Base-by-base conservation (phyloP, 2,888 invertebrate species). In the Ophion ellenae region DNA sequence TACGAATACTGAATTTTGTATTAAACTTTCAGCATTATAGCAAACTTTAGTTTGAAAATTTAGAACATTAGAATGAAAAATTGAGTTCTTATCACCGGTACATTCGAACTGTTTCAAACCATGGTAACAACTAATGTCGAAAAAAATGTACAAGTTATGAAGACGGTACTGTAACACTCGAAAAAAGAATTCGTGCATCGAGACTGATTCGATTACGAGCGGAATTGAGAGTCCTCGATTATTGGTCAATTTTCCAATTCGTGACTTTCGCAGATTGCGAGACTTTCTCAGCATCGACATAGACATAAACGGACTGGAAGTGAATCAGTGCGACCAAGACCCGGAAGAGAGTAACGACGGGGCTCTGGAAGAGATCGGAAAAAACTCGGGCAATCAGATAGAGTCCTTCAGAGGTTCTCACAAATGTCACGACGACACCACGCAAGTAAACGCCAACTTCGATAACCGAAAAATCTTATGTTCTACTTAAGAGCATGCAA, bases 331-430 rank as follows among this genome's bases (percentile, higher is more conserved):
- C 94, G 98, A 98, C 91, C 92, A 93, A 61, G 88, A 92, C 85
- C 92, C 90, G 47, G 90, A 91, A 87, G 87, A 89, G 61, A 32
- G 76, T 24, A 91, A 91, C 63, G 90, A 91, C 74, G 32, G 28
- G 2, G 64, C 5, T 59, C 75, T 64, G 17, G 78, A 83, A 1
- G 88, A 87, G 32, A 79, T 87, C 40, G 88, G 83, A 36, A 63
- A 77, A 66, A 89, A 87, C 63, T 81, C 90, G 66, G 94, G 94
- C 86, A 95, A 96, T 91, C 97, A 97, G 93, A 96, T 98, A 90
- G 96, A 96, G 92, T 96, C 97, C 14, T 98, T 98, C 93, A 96
- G 97, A 89, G 97, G 97, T 88, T 98, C 98, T 32, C 98, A 98
- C 94, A 98, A 98, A 95, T 98, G 98, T 94, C 97, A 98, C 91